phyloP scores from a whole-genome alignment of 1,140 invertebrate species.

The Drosophila pseudoobscura region DNA sequence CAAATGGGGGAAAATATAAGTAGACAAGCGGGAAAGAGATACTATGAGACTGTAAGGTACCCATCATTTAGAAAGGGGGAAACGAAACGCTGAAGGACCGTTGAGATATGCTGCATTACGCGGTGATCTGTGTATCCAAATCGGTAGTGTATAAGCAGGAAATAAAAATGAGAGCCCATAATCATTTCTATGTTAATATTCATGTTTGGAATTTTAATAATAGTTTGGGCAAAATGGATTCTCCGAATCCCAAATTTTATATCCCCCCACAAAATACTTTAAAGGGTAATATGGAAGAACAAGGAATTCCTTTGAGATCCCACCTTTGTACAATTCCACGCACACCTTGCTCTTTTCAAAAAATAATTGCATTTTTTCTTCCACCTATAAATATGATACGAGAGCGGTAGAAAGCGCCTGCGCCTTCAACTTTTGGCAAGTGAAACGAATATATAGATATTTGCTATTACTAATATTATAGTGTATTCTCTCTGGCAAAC shows the following conservation, averaged over 20 bases:
- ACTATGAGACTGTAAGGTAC: slow-evolving; percentile 12
- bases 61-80: neutral
- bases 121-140: too few relatives aligned
- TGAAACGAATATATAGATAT: slow-evolving; percentile 37
- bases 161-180: too few relatives aligned
- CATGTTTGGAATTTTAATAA: too few relatives aligned
- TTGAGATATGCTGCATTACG: too few relatives aligned
- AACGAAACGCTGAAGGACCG: too few relatives aligned
- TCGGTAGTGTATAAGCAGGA: too few relatives aligned
- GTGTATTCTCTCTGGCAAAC: neutral
- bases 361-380: slow-evolving; percentile 59
- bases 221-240: too few relatives aligned
- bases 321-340: slow-evolving; percentile 25
- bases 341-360: slow-evolving; percentile 50
- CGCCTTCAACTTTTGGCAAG: slow-evolving; percentile 36
- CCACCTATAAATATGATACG: slow-evolving; percentile 66
- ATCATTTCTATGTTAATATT: too few relatives aligned
- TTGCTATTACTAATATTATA: slow-evolving; percentile 5
- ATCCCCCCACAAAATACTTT: too few relatives aligned
- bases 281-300: slow-evolving; percentile 4
- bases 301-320: slow-evolving; percentile 8
- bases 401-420: slow-evolving; percentile 52
- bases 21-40: slow-evolving; percentile 26
- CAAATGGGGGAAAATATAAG: slow-evolving; percentile 49
- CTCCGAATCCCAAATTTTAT: too few relatives aligned